Percentiles rank a stretch among this genome's conserved stretches.
Evolutionary conservation across 1,140 invertebrate genomes (phyloP).

Genomic region (Papilio machaon): DNA sequence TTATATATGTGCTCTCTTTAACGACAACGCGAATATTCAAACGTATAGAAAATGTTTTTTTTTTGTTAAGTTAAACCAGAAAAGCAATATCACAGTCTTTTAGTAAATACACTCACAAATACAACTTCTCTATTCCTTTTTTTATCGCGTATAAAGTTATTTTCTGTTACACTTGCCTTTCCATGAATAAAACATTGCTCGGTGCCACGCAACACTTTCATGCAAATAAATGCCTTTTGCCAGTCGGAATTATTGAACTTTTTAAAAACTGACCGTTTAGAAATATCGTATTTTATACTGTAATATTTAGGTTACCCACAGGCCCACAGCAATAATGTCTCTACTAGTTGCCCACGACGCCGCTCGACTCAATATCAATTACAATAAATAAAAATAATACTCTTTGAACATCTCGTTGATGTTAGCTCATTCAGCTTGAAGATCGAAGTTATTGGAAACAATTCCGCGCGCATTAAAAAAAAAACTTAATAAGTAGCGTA

Average conservation of each 20-base stretch:
- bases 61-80: neutral
- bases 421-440: too few relatives aligned
- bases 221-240: neutral
- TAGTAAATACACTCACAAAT: neutral
- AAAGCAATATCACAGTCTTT: slow-evolving; percentile 6
- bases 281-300: too few relatives aligned
- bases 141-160: neutral
- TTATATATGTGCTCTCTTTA: neutral
- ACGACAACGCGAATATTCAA: too few relatives aligned
- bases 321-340: too few relatives aligned
- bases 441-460: too few relatives aligned
- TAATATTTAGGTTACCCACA: too few relatives aligned
- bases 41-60: too few relatives aligned
- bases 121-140: neutral
- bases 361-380: too few relatives aligned
- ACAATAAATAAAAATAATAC: too few relatives aligned
- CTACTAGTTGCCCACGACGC: neutral
- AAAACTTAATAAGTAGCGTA: too few relatives aligned
- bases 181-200: slow-evolving; percentile 12
- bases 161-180: neutral
- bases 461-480: too few relatives aligned
- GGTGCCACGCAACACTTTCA: neutral
- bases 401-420: too few relatives aligned
- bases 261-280: neutral
- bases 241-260: neutral